Percentiles rank a stretch among this genome's conserved stretches.
phyloP scores from a whole-genome alignment of 2,113 vertebrate genomes.

The Anhinga rufa region DNA sequence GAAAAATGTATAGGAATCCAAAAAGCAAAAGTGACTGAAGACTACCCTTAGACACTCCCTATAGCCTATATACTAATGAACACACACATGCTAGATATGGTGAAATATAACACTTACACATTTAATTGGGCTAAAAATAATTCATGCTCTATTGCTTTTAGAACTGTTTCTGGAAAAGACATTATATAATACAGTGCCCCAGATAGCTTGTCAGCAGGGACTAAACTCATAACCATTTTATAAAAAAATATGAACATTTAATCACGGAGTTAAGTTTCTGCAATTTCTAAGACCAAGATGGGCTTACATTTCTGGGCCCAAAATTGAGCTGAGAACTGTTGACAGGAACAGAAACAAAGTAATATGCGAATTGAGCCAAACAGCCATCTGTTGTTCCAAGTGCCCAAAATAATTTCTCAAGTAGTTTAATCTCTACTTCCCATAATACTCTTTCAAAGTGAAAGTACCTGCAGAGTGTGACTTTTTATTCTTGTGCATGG shows the following conservation, averaged over 20 bases:
- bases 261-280: neutral
- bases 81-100: neutral
- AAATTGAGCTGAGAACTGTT: neutral
- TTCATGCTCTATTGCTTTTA: neutral
- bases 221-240: neutral
- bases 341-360: neutral
- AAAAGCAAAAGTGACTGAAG: neutral
- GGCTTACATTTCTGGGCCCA: neutral
- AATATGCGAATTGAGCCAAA: neutral
- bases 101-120: neutral
- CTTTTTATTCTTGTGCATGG: neutral
- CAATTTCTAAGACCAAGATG: neutral
- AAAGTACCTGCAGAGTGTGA: neutral
- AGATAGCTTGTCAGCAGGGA: neutral
- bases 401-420: neutral
- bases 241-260: neutral
- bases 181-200: neutral
- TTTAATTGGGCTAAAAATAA: neutral
- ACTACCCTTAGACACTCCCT: neutral
- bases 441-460: neutral
- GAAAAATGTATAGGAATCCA: neutral
- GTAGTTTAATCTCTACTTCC: neutral
- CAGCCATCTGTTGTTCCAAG: neutral
- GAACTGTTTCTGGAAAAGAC: neutral
- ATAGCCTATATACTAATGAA: neutral